Conservation (phyloP, 2,797 vertebrate genomes). For the Neomorphus geoffroyi region DNA sequence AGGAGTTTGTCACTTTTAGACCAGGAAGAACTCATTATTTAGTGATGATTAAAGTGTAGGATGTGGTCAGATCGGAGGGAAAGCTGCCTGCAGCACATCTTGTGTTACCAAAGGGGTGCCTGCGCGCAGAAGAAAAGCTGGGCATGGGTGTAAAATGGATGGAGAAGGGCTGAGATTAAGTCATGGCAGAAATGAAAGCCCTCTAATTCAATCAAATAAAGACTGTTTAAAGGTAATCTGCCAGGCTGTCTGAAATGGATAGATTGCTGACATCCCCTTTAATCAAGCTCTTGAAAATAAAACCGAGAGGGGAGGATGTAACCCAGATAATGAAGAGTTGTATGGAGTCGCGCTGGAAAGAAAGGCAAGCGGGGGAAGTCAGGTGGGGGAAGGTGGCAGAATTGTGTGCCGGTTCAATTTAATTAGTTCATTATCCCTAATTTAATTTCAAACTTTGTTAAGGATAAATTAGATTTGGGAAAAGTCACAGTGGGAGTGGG, state of each 20-base stretch:
- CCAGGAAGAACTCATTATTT: not conserved
- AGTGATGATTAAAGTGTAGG: not conserved
- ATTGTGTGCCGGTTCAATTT: slow-evolving; percentile 36
- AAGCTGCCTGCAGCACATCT: not conserved
- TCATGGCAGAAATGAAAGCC: slow-evolving; percentile 8
- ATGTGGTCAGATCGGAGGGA: not conserved
- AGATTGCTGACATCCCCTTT: slow-evolving; percentile 54
- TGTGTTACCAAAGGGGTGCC: not conserved
- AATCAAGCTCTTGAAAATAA: slow-evolving; percentile 58
- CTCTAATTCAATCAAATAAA: slow-evolving; percentile 21
- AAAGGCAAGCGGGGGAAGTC: slow-evolving; percentile 30
- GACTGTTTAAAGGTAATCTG: slow-evolving; percentile 33
- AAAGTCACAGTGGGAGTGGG: slow-evolving; percentile 29
- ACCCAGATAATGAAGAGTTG: slow-evolving; percentile 55
- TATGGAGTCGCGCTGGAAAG: slow-evolving; percentile 44
- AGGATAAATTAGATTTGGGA: slow-evolving; percentile 52
- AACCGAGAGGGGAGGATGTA: slow-evolving; percentile 23
- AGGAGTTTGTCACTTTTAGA: not conserved
- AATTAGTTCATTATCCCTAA: slow-evolving; percentile 72
- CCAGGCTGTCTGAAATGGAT: slow-evolving; percentile 9
- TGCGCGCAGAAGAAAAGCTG: not conserved
- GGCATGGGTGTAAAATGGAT: not conserved
- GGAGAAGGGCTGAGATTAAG: not conserved
- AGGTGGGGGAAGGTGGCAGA: slow-evolving; percentile 36
- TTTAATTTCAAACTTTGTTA: slow-evolving; percentile 67